Base-by-base conservation (phyloP, 2,888 invertebrate species). In the Agapetus fuscipes region DNA sequence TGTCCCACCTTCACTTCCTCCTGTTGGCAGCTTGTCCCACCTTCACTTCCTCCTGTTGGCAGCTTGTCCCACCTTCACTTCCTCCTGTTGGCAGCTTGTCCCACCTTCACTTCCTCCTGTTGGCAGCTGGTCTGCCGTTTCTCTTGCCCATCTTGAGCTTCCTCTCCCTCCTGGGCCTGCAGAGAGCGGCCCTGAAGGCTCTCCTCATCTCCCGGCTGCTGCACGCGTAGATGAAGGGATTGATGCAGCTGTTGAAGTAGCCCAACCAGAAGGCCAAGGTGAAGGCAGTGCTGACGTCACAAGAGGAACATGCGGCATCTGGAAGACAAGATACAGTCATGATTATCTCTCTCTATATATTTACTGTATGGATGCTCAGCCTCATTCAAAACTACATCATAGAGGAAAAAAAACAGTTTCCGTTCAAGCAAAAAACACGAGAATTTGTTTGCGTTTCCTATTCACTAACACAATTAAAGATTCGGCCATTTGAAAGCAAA, bases 181-280 rank as follows among this genome's bases (percentile, higher is more conserved):
- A 39, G 6, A 43, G 9, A 3, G 28, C 20, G 27, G 35, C n/a
- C 14, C 41, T 54, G 52, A 70, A 71, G 27, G 70, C 70, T 41
- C 67, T 54, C 41, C 69, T 62, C 52, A 71, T 66, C 48, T 72
- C 71, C 26, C 63, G 55, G 37, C 67, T 54, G 54, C 74, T 51
- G 60, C 73, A 52, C 2, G 78, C 78, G 58, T 80, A 80, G 45
- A 80, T 78, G 32, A 80, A 64, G 1, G 80, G 80, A 53, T 80
- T 79, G 45, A 80, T 65, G 11, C 77, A 73, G 1, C 77, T 78
- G 65, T 80, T 81, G 50, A 70, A 69, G 59, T 80, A 81, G 1
- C 80, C 80, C 2, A 80, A 64, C 80, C 80, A 80, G 39, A 80
- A 78, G 53, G 75, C 74, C 55, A 76, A 66, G 46, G 68, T 69